Base-by-base conservation (phyloP, 2,888 invertebrate genomes). In the Volucella inanis region DNA sequence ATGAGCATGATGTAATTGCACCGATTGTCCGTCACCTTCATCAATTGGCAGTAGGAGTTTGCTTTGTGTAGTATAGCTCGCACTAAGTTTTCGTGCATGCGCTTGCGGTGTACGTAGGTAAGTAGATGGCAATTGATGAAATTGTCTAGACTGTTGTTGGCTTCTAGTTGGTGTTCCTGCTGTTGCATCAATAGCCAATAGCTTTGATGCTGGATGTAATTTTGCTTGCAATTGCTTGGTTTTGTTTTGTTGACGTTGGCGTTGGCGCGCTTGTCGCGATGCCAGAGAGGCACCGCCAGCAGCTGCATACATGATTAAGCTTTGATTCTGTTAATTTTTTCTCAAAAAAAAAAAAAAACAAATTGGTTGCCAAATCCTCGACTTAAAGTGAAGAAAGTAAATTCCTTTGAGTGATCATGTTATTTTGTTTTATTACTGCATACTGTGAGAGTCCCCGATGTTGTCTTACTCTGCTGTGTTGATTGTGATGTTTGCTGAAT, bases 211-310 rank as follows among this genome's bases (percentile, higher is more conserved):
- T 90, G 93, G 93, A 91, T 92, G 93, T 89, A 91, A 92, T 92
- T 93, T 94, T 89, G 93, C 93, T 88, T 92, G 92, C 88, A 93
- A 92, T 88, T 92, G 89, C 88, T 90, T 90, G 57, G 89, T 90
- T 87, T 92, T 92, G 88, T 93, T 93, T 89, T 93, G 92, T 90
- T 94, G 93, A 68, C 93, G 93, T 90, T 94, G 93, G 86, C 94
- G 92, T 88, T 95, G 96, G 82, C 94, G 93, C 88, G 95, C 96
- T 93, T 96, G 95, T 90, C 96, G 95, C 93, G 96, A 96, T 92
- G 97, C 96, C 93, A 97, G 94, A 91, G 96, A 96, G 90, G 96
- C 96, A 92, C 96, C 97, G 92, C 97, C 97, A 91, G 97, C 97
- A 91, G 97, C 97, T 91, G 97, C 97, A 94, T 97, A 97, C 97